phyloP scores from a whole-genome alignment of 2,888 invertebrate species.

The Cactoblastis cactorum region DNA sequence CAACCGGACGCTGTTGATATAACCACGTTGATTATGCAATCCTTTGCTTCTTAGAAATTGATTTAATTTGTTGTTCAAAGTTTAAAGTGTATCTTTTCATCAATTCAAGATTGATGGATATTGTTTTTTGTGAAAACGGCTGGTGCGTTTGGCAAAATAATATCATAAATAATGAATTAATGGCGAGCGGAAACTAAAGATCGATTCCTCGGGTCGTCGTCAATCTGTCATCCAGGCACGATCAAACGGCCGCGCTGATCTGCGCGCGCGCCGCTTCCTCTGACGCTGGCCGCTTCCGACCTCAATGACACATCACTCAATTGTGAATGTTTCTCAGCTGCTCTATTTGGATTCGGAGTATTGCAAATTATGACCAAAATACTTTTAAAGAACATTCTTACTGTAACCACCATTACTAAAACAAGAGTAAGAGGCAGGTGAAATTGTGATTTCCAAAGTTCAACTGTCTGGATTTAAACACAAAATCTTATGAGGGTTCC shows the following conservation, averaged over 20 bases:
- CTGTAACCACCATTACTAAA: too few species aligned
- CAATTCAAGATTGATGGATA: slow-evolving; percentile 23
- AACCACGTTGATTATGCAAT: slow-evolving; percentile 12
- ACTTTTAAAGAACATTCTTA: not conserved
- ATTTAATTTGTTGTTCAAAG: not conserved
- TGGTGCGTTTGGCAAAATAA: slow-evolving; percentile 50
- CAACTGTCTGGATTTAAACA: too few species aligned
- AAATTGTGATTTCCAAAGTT: too few species aligned
- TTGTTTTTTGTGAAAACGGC: slow-evolving; percentile 45
- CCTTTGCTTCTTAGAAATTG: slow-evolving; percentile 4
- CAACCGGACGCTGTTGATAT: slow-evolving; percentile 10
- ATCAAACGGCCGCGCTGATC: slow-evolving; percentile 65
- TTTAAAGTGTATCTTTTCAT: slow-evolving; percentile 2
- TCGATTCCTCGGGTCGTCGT: slow-evolving; percentile 53
- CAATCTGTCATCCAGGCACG: slow-evolving; percentile 54
- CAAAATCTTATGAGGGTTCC: not conserved
- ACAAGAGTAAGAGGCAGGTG: not conserved
- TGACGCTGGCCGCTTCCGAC: slow-evolving; percentile 19
- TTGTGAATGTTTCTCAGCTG: slow-evolving; percentile 8
- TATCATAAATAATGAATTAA: slow-evolving; percentile 38
- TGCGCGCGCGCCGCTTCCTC: slow-evolving; percentile 20
- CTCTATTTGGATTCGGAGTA: not conserved
- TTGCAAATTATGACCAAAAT: not conserved
- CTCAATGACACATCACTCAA: slow-evolving; percentile 38
- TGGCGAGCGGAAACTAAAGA: slow-evolving; percentile 49